Evolutionary conservation across 2,113 vertebrate genomes (phyloP).

Genomic region (Ivindomyrus marchei): DNA sequence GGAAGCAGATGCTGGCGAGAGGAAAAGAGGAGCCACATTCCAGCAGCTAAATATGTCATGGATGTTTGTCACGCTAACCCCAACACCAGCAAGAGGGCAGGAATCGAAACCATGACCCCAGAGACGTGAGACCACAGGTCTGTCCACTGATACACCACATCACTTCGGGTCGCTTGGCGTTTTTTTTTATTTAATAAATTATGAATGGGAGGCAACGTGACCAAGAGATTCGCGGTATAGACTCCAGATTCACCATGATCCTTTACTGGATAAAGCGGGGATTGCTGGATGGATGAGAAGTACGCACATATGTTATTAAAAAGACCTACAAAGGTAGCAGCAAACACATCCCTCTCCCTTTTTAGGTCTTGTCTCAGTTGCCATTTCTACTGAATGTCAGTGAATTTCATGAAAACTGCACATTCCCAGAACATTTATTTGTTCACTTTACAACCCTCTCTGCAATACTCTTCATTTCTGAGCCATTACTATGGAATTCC

Average conservation of each 20-base stretch:
- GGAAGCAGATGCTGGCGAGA: not conserved
- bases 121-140: not conserved
- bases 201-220: not conserved
- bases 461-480: not conserved
- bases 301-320: not conserved
- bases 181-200: not conserved
- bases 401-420: not conserved
- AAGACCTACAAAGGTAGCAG: not conserved
- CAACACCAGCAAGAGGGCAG: not conserved
- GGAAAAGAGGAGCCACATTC: not conserved
- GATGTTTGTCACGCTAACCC: not conserved
- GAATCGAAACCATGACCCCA: not conserved
- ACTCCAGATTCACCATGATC: not conserved
- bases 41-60: not conserved
- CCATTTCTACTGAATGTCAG: not conserved
- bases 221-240: not conserved
- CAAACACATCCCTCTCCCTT: not conserved
- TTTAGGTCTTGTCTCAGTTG: not conserved
- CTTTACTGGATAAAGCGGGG: not conserved
- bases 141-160: not conserved
- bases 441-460: not conserved
- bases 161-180: not conserved
- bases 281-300: not conserved
- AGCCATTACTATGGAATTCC: not conserved
- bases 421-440: not conserved